Base-by-base conservation (phyloP, 92 coral and sea anemone genomes). In the Siderastrea siderea region DNA sequence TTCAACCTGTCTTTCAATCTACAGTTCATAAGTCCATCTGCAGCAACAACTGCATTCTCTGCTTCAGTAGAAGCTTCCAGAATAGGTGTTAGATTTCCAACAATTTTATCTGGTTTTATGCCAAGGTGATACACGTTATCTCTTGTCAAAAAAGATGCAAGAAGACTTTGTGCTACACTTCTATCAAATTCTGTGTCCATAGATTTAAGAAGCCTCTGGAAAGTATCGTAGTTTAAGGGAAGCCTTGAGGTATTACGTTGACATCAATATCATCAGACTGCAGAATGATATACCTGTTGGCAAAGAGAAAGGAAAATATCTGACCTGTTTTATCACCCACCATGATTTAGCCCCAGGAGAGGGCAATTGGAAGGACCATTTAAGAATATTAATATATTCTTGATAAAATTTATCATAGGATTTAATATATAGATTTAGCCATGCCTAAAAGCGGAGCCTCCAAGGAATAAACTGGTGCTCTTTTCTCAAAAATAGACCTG, bases 61-160 rank as follows among this genome's bases (percentile, higher is more conserved):
- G 86, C 44, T 66, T 81, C 86, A 46, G 7, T 7, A 43, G 86
- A 45, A 62, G 75, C 86, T 62, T 62, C 86, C 46, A 66, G 44
- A 13, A 81, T 46, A 11, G 45, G 11, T 10, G 77, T 19, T 12
- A 64, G 13, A 8, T 64, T 67, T 38, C 54, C 53, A 9, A 64
- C 12, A 62, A 81, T 68, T 81, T 53, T 81, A 76, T 81, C 86
- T 26, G 86, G 86, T 62, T 81, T 81, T 19, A 81, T 43, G 44
- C 84, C 84, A 48, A 80, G 54, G 1, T 60, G 84, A 47, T 60
- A 80, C 47, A 63, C 54, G 26, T 80, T 46, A 14, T 64, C 17
- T 38, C 46, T 63, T 15, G 74, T 43, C 52, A 80, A 46, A 47
- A 80, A 16, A 44, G 72, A 46, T n/a, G 46, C 74, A 80, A 48